phyloP scores from a whole-genome alignment of 2,113 vertebrate species.

The human (Homo sapiens) region DNA sequence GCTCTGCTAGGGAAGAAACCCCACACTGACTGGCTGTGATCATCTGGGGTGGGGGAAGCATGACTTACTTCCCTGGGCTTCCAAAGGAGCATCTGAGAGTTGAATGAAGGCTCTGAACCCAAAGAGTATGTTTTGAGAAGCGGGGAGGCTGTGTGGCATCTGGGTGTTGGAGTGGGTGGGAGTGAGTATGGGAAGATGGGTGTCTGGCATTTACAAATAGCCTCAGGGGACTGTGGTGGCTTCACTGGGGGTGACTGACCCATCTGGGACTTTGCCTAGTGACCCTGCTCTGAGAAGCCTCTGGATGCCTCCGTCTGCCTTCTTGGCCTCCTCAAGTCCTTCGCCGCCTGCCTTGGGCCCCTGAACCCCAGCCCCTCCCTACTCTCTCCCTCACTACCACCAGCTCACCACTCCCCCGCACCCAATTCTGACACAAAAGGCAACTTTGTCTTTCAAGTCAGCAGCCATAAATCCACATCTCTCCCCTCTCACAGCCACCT shows the following conservation, averaged over 20 bases:
- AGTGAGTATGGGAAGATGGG: neutral
- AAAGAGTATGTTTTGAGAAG: neutral
- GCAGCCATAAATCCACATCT: conserved; percentile 73
- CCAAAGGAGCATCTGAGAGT: neutral
- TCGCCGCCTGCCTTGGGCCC: neutral
- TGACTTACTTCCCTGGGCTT: neutral
- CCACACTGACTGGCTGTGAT: too few species aligned
- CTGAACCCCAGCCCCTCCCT: conserved; percentile 52
- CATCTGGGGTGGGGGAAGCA: neutral
- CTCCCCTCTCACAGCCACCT: conserved; percentile 59
- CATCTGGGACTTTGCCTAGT: conserved; percentile 36
- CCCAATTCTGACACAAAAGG: conserved; percentile 74
- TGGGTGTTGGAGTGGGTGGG: neutral
- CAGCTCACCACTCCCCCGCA: conserved; percentile 49
- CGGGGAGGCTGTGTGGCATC: too few species aligned
- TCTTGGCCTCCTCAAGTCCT: neutral
- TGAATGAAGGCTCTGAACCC: neutral
- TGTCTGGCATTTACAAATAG: neutral
- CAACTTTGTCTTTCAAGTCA: conserved; percentile 80
- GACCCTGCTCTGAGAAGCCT: conserved; percentile 45
- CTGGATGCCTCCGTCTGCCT: conserved; percentile 49
- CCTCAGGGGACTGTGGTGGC: neutral
- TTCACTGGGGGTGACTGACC: neutral
- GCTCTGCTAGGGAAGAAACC: neutral
- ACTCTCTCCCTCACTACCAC: conserved; percentile 33